Percentiles rank a stretch among this genome's conserved stretches.
Conservation (phyloP, 1,140 invertebrate genomes). For the Trinorchestia longiramus region DNA sequence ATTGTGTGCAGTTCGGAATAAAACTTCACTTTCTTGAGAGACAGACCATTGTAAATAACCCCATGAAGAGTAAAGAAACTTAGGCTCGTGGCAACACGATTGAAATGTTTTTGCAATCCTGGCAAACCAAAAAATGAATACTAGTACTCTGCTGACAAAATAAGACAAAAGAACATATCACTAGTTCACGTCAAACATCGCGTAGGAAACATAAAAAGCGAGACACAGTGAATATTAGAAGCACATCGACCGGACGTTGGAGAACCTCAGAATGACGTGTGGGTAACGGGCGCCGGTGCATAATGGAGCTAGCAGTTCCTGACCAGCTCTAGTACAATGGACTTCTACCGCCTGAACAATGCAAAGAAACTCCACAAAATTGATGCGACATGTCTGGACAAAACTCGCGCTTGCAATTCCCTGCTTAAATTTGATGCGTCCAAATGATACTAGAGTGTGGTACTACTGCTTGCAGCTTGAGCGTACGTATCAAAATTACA, state of each 20-base stretch:
- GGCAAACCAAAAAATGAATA: not conserved
- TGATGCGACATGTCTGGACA: not conserved
- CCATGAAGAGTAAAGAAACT: not conserved
- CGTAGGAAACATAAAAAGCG: not conserved
- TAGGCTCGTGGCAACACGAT: not conserved
- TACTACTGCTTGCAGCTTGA: not conserved
- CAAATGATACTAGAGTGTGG: not conserved
- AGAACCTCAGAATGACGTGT: not conserved
- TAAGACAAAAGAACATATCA: not conserved
- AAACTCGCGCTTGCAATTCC: not conserved
- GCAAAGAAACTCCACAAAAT: not conserved
- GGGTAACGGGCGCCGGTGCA: not conserved
- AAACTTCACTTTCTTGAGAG: not conserved
- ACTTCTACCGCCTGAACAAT: not conserved
- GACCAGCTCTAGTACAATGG: not conserved
- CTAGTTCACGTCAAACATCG: not conserved
- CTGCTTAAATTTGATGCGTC: not conserved
- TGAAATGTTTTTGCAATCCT: not conserved
- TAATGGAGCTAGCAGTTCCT: not conserved
- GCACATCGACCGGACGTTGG: not conserved
- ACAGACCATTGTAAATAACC: not conserved
- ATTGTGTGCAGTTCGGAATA: not conserved
- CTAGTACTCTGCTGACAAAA: not conserved
- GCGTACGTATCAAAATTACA: not conserved
- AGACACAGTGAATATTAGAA: not conserved